Percentiles rank a stretch among this genome's conserved stretches.
Conservation (phyloP, 2,797 vertebrate genomes). For the Sarcophilus harrisii region DNA sequence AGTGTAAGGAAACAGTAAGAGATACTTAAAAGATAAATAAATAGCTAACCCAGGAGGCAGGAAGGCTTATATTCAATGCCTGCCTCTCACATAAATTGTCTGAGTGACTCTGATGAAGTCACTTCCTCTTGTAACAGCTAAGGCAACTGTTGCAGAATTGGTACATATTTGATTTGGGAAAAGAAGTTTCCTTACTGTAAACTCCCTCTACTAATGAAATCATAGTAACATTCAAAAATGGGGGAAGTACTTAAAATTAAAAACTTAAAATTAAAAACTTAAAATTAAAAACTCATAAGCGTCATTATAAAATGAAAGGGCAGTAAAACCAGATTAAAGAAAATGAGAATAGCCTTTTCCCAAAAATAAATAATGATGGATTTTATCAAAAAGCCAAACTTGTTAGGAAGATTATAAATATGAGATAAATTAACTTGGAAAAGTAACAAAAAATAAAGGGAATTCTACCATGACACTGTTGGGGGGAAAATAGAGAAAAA, state of each 20-base stretch:
- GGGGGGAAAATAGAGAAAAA: conserved; percentile 29
- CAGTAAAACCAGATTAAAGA: not conserved
- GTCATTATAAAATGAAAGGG: not conserved
- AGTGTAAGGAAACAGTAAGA: not conserved
- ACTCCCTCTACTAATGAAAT: not conserved
- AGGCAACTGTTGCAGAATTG: not conserved
- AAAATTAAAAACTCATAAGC: not conserved
- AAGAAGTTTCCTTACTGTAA: not conserved
- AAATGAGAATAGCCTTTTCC: not conserved
- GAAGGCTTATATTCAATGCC: not conserved
- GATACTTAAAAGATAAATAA: not conserved
- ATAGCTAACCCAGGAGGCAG: not conserved
- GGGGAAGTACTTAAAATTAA: not conserved
- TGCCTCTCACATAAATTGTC: not conserved
- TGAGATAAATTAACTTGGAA: conserved; percentile 19
- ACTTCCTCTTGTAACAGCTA: not conserved
- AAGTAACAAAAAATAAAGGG: not conserved
- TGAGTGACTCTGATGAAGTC: not conserved
- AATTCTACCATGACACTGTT: not conserved
- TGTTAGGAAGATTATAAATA: not conserved
- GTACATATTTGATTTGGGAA: not conserved
- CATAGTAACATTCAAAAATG: not conserved
- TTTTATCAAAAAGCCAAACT: not conserved
- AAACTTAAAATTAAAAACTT: not conserved
- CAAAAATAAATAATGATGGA: not conserved